Conservation (phyloP, 2,797 vertebrate genomes). For the Adelosebastes latens region DNA sequence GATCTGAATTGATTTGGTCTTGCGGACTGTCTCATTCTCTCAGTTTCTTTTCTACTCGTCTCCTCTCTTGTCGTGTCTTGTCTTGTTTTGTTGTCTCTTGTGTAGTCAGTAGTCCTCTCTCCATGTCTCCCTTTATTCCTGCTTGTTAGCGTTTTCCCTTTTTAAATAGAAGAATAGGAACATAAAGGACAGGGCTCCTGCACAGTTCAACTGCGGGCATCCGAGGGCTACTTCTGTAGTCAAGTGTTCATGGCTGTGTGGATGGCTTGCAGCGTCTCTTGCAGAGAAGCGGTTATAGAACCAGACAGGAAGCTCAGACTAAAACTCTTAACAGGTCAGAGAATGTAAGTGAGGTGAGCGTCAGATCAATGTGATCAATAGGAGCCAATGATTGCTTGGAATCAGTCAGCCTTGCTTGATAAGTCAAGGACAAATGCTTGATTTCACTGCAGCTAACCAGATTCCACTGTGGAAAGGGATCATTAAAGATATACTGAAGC, state of each 20-base stretch:
- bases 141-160: conserved; percentile 18
- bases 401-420: conserved; percentile 46
- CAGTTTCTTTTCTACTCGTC: conserved; percentile 28
- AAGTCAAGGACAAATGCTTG: conserved; percentile 53
- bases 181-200: neutral
- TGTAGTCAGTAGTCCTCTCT: neutral
- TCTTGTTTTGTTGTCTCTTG: conserved; percentile 23
- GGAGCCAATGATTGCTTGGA: conserved; percentile 48
- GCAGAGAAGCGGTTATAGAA: conserved; percentile 6
- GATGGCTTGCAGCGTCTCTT: neutral
- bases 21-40: conserved; percentile 38
- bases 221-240: neutral
- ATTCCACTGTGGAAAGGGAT: conserved; percentile 4
- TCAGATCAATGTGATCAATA: conserved; percentile 63
- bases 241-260: neutral
- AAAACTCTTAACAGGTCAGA: conserved; percentile 50
- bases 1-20: conserved; percentile 54
- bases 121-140: neutral
- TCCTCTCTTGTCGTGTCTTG: conserved; percentile 9
- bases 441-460: neutral
- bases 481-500: neutral
- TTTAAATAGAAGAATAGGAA: conserved; percentile 21
- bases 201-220: neutral
- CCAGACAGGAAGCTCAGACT: conserved; percentile 31
- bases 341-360: conserved; percentile 46